Evolutionary conservation across 2,888 invertebrate species (phyloP).

Genomic region (Osmoderma eremita): DNA sequence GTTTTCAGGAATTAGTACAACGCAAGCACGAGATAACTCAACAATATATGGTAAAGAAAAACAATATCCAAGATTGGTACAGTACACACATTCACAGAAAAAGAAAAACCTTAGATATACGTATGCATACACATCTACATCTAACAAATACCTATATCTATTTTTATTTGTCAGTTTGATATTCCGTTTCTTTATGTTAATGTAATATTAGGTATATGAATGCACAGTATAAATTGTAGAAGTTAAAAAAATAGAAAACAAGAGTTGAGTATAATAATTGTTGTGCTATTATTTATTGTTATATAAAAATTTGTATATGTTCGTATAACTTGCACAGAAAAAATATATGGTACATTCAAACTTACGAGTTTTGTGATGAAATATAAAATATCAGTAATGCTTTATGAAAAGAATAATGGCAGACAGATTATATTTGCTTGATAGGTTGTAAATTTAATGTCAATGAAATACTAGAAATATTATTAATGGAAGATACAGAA

Average conservation of each 20-base stretch:
- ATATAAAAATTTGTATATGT: slow-evolving; percentile 28
- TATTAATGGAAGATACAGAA: no score
- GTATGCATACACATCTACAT: slow-evolving; percentile 19
- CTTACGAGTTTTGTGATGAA: no score
- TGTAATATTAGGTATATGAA: slow-evolving; percentile 25
- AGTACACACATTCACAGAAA: slow-evolving; percentile 16
- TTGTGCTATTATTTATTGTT: slow-evolving; percentile 14
- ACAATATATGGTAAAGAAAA: background rate
- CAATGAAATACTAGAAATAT: no score
- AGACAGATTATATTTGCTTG: no score
- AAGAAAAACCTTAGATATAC: slow-evolving; percentile 12
- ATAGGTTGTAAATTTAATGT: no score
- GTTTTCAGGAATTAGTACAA: no score
- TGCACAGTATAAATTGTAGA: slow-evolving; percentile 21
- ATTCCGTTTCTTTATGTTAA: slow-evolving; percentile 37
- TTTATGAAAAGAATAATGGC: no score
- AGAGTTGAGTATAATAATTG: slow-evolving; percentile 5
- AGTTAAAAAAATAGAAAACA: slow-evolving; percentile 14
- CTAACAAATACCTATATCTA: slow-evolving; percentile 37
- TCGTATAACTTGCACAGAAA: slow-evolving; percentile 11
- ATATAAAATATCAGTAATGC: no score
- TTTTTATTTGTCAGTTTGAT: slow-evolving; percentile 41
- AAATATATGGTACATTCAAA: no score
- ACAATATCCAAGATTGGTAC: slow-evolving; percentile 12
- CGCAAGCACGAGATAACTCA: no score